Evolutionary conservation across 2,113 vertebrate species (phyloP).

Genomic region (Sakesphorus luctuosus): DNA sequence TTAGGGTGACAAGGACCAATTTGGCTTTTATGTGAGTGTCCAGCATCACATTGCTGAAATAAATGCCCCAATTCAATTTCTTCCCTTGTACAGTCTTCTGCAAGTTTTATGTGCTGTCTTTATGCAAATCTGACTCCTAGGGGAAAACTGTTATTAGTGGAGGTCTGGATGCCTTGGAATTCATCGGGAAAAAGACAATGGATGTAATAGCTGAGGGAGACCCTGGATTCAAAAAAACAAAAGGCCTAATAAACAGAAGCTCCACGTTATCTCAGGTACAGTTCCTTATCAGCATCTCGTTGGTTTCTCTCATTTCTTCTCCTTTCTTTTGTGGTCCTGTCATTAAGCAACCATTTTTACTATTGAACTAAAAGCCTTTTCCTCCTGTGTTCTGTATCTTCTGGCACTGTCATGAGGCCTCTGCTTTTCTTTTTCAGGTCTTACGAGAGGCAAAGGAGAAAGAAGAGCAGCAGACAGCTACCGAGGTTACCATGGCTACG

Average conservation of each 20-base stretch:
- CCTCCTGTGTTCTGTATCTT: background rate
- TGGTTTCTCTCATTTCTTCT: background rate
- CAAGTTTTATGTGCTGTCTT: background rate
- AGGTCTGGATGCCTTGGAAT: constrained; percentile 95
- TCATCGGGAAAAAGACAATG: constrained; percentile 99
- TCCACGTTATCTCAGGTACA: constrained; percentile 91
- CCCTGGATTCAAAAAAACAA: constrained; percentile 96
- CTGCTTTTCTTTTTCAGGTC: constrained; percentile 80
- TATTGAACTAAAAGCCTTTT: background rate
- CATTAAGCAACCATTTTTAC: background rate
- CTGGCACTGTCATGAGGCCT: background rate
- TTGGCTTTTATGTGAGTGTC: background rate
- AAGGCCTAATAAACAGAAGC: constrained; percentile 88
- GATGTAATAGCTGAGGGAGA: constrained; percentile 97
- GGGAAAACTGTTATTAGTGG: constrained; percentile 91
- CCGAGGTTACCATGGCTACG: constrained; percentile 72
- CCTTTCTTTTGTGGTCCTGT: background rate
- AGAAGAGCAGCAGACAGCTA: constrained; percentile 84
- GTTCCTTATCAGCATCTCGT: background rate
- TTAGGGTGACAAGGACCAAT: background rate
- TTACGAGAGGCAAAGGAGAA: constrained; percentile 93
- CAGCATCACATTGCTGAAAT: background rate
- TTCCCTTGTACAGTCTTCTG: background rate
- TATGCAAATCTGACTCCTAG: constrained; percentile 71
- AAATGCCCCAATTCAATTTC: background rate